Base-by-base conservation (phyloP, 2,113 vertebrate species). In the Actinemys pallida region DNA sequence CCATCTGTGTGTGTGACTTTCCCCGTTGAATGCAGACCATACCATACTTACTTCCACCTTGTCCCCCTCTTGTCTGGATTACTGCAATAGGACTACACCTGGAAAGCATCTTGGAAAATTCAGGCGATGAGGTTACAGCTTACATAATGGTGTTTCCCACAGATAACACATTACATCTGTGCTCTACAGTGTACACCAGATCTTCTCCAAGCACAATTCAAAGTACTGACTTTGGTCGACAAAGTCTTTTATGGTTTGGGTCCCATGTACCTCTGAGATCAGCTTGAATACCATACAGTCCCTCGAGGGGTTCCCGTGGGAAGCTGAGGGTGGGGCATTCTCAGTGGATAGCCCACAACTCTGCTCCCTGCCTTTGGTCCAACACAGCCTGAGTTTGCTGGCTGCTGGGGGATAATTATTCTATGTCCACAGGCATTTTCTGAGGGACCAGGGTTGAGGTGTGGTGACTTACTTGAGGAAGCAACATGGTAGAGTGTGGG, bases 331-430 rank as follows among this genome's bases (percentile, higher is more conserved):
- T 11, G 14, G 78, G 10, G 10, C 27, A 27, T 27, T 62, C 27
- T 39, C 11, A 0, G 20, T 12, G 24, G 72, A 31, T 16, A 83
- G 0, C 4, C 3, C 10, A 14, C 62, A 65, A 0, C 2, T 62
- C 20, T 1, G 47, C 47, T 7, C 84, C 45, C 12, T 12, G 20
- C 52, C 31, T 47, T 76, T 84, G 59, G 50, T 31, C 24, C 35
- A 59, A 24, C 22, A 53, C 47, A 59, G 20, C 54, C 42, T n/a
- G 45, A 52, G 20, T 85, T 85, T 72, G 20, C 31, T 72, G 47
- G 31, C 42, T 56, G 35, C 25, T 54, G 49, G 42, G 57, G 45
- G n/a, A 59, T 31, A 24, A 31, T 59, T 14, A 59, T 59, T 59
- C 57, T 59, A 6, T 31, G 29, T 59, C 25, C 57, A 59, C 27